Evolutionary conservation across 2,113 vertebrate genomes (phyloP).

Genomic region (Aphelocoma coerulescens): DNA sequence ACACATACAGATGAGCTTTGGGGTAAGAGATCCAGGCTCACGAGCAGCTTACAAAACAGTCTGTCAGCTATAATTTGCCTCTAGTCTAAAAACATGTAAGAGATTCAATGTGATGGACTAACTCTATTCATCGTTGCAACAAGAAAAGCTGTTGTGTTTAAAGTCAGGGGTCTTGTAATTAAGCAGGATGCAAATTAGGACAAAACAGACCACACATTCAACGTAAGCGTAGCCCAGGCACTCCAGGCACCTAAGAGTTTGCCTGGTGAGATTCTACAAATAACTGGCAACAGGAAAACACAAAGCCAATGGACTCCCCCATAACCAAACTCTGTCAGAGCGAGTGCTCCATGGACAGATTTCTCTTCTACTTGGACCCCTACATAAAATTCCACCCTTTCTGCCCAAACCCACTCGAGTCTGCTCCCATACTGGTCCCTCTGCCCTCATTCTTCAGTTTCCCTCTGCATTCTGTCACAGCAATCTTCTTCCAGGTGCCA

Average conservation of each 20-base stretch:
- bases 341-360: rapidly evolving
- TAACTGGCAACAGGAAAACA: background rate
- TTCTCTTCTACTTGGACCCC: background rate
- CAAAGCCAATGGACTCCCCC: background rate
- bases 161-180: background rate
- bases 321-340: background rate
- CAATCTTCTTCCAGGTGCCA: background rate
- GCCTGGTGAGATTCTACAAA: background rate
- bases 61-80: background rate
- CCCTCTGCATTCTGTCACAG: background rate
- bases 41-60: background rate
- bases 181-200: background rate
- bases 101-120: background rate
- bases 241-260: background rate
- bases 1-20: background rate
- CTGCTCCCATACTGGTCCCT: background rate
- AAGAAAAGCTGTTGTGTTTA: background rate
- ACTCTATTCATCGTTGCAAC: background rate
- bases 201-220: background rate
- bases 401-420: background rate
- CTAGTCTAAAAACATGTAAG: background rate
- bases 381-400: background rate
- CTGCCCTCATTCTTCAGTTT: background rate
- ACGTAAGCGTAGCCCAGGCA: rapidly evolving
- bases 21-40: background rate